Percentiles rank a stretch among this genome's conserved stretches.
Evolutionary conservation across 1,140 invertebrate species (phyloP).

Genomic region (Scaptodrosophila lebanonensis): DNA sequence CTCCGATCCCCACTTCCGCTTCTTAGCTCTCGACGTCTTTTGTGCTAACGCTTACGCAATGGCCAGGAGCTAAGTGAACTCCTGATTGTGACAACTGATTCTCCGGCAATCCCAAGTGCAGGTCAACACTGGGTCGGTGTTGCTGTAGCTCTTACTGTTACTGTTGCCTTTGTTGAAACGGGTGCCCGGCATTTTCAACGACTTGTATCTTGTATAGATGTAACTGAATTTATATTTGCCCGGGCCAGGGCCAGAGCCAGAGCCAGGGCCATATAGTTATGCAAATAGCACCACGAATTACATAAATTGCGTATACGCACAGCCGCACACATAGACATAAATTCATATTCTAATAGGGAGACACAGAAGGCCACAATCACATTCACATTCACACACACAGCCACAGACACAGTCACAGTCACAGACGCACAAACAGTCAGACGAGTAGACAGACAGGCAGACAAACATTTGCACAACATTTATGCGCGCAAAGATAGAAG

Average conservation of each 20-base stretch:
- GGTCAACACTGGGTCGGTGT: no score
- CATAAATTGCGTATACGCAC: constrained; percentile 71
- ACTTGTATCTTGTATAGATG: constrained; percentile 14
- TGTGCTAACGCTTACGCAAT: no score
- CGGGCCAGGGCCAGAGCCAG: neutral
- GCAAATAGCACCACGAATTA: constrained; percentile 67
- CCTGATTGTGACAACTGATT: no score
- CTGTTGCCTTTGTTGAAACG: no score
- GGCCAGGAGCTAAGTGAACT: no score
- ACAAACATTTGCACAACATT: constrained; percentile 62
- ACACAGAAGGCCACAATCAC: no score
- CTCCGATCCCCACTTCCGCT: no score
- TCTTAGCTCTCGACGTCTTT: no score
- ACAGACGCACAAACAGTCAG: no score
- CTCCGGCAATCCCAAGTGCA: no score
- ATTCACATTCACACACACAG: neutral
- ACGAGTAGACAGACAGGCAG: constrained; percentile 19
- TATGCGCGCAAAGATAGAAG: constrained; percentile 41
- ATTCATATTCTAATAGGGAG: constrained; percentile 65
- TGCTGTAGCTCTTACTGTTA: no score
- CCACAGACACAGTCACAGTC: neutral
- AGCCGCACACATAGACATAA: constrained; percentile 63
- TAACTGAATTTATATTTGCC: neutral
- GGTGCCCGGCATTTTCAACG: constrained; percentile 3
- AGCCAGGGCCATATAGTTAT: constrained; percentile 49